Conservation (phyloP, 2,113 vertebrate genomes). For the Lepus americanus region DNA sequence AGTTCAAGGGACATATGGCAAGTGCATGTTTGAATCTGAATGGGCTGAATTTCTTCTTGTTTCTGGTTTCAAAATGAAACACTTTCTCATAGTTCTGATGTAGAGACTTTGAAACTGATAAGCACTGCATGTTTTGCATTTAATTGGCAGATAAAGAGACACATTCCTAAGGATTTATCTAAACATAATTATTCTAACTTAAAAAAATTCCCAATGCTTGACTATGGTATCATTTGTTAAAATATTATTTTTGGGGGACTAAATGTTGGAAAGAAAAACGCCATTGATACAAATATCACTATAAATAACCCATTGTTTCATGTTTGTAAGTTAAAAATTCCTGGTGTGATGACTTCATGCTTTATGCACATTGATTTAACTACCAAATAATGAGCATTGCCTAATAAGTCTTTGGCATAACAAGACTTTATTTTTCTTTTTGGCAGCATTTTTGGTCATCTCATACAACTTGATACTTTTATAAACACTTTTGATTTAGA, state of each 20-base stretch:
- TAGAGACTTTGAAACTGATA: conserved; percentile 59
- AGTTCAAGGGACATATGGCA: background rate
- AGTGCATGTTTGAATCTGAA: conserved; percentile 22
- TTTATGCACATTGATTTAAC: conserved; percentile 52
- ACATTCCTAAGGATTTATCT: conserved; percentile 56
- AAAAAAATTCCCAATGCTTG: conserved; percentile 55
- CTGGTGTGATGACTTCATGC: conserved; percentile 15
- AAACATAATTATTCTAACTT: conserved; percentile 68
- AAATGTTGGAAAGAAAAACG: conserved; percentile 58
- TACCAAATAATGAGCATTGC: conserved; percentile 30
- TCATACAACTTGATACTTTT: background rate
- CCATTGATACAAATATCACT: conserved; percentile 41
- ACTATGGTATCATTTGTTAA: conserved; percentile 26
- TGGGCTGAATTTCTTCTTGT: conserved; percentile 65
- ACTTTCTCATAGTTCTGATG: conserved; percentile 57
- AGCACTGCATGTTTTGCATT: conserved; percentile 55
- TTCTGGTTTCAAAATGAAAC: conserved; percentile 70
- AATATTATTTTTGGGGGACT: conserved; percentile 45
- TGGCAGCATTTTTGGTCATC: background rate
- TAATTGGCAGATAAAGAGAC: conserved; percentile 64
- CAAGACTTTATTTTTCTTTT: conserved; percentile 18
- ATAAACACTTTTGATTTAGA: conserved; percentile 9
- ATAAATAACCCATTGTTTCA: conserved; percentile 16
- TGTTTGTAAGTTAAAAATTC: conserved; percentile 63
- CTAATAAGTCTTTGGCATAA: background rate